These are phyloP conservation scores for Zonitis immaculata DNA, from an alignment of 2,888 invertebrate species.

Conservation along the genomic window DNA sequence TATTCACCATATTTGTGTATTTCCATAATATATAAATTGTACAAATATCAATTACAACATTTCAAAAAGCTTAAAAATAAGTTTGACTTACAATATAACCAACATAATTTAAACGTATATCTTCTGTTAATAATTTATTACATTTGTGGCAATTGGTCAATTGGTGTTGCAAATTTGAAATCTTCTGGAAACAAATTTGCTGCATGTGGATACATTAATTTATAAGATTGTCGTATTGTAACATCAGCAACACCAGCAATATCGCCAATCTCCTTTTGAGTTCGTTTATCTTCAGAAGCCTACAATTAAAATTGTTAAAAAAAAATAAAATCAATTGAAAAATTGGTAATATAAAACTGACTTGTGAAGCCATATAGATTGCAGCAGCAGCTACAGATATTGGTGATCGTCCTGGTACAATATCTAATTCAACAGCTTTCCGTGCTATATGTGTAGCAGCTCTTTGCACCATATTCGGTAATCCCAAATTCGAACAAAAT, in stretches of 20 bases:
- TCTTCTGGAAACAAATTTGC: constrained; percentile 91
- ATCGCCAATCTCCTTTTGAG: constrained; percentile 97
- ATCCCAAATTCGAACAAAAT: constrained; percentile 93
- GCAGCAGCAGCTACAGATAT: constrained; percentile 99
- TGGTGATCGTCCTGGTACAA: constrained; percentile 96
- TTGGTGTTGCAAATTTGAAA: constrained; percentile 91
- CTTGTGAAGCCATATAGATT: constrained; percentile 98
- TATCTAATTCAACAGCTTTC: constrained; percentile 93
- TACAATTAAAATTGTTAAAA: constrained; percentile 36
- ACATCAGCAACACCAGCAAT: constrained; percentile 98
- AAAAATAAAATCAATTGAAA: not conserved
- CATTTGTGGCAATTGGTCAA: constrained; percentile 89
- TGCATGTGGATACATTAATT: constrained; percentile 94
- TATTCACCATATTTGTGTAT: not conserved
- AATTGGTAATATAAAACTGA: constrained; percentile 13
- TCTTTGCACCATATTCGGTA: constrained; percentile 83
- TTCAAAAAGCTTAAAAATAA: not conserved
- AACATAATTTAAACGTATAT: not conserved
- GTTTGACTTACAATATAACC: not conserved
- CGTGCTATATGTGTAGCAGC: constrained; percentile 96
- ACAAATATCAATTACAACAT: not conserved
- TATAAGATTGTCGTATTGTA: constrained; percentile 95
- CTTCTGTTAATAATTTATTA: constrained; percentile 37
- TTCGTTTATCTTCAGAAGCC: constrained; percentile 90
- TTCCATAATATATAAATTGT: not conserved